Evolutionary conservation across 1,140 invertebrate genomes (phyloP).

Genomic region (Mizuhopecten yessoensis): DNA sequence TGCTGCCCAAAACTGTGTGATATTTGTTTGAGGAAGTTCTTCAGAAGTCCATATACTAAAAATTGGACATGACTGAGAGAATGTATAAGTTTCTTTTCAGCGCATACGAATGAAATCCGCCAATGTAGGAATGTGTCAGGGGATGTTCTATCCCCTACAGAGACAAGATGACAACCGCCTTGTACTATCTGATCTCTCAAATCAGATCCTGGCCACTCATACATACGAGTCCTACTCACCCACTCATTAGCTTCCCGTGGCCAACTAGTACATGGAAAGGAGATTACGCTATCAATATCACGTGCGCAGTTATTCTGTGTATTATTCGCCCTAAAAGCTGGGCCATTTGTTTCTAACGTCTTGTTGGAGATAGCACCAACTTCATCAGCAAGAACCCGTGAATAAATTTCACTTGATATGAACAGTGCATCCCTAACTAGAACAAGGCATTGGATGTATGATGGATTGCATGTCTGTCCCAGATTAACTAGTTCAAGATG

Average conservation of each 20-base stretch:
- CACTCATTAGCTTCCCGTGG: slow-evolving; percentile 42
- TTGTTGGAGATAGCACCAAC: neutral
- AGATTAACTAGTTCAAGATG: neutral
- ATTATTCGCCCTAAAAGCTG: neutral
- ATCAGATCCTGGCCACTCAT: neutral
- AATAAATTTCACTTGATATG: neutral
- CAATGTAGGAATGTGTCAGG: neutral
- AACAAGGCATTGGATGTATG: neutral
- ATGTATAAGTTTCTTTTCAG: slow-evolving; percentile 43
- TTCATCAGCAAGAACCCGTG: neutral
- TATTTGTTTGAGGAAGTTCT: slow-evolving; percentile 21
- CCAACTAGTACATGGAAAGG: neutral
- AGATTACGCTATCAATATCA: slow-evolving; percentile 34
- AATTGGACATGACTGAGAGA: slow-evolving; percentile 50
- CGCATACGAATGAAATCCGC: slow-evolving; percentile 48
- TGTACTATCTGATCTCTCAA: slow-evolving; percentile 13
- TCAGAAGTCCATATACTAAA: too few relatives aligned
- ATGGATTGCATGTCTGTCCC: neutral
- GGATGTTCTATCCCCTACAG: slow-evolving; percentile 43
- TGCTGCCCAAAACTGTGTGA: neutral
- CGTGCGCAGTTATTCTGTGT: neutral
- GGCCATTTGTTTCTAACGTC: neutral
- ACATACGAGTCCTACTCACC: neutral
- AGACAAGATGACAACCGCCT: slow-evolving; percentile 45
- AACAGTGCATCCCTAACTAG: neutral